These are phyloP conservation scores for Ailuropoda melanoleuca DNA, from an alignment of 2,113 vertebrate species.

Conservation along the genomic window DNA sequence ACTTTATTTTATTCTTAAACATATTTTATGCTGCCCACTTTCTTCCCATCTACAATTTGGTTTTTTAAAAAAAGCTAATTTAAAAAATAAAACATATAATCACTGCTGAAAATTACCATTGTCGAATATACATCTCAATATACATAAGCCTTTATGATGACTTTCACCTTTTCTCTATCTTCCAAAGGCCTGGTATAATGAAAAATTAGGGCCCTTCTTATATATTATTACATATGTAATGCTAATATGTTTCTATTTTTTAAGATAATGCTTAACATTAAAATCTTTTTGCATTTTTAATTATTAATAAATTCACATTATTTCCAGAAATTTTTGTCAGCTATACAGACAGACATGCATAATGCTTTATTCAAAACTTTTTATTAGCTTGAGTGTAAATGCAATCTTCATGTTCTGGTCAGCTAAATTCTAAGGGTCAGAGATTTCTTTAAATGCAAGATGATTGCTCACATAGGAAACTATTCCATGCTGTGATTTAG, in stretches of 20 bases:
- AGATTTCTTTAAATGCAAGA: background rate
- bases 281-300: background rate
- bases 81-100: background rate
- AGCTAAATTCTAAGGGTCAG: background rate
- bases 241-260: background rate
- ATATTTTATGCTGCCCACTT: background rate
- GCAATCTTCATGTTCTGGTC: background rate
- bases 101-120: background rate
- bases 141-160: background rate
- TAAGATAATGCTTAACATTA: background rate
- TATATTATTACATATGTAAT: background rate
- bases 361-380: background rate
- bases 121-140: background rate
- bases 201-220: background rate
- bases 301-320: background rate
- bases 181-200: background rate
- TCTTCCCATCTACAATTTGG: background rate
- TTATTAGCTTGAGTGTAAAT: background rate
- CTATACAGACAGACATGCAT: background rate
- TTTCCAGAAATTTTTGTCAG: background rate
- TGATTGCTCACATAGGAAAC: background rate
- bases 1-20: background rate
- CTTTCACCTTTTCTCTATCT: background rate
- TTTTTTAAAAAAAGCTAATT: background rate
- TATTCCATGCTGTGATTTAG: background rate